Evolutionary conservation across 2,797 vertebrate species (phyloP).

Genomic region (Tapirus indicus): DNA sequence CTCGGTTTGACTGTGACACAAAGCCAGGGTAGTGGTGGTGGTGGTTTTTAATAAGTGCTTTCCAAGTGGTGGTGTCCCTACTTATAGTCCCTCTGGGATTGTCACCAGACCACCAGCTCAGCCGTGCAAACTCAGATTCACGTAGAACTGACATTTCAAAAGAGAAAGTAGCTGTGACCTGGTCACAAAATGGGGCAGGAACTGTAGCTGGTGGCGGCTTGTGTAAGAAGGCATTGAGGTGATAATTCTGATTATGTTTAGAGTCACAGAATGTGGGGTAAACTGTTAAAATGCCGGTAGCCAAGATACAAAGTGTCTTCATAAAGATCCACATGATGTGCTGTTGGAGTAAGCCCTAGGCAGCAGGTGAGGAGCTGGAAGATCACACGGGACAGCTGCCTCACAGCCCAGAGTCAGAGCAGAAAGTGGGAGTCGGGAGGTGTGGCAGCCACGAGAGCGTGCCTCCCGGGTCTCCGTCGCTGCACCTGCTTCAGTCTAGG

Average conservation of each 20-base stretch:
- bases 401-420: background rate
- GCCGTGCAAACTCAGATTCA: background rate
- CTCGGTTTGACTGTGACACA: background rate
- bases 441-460: background rate
- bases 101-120: background rate
- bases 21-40: background rate
- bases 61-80: background rate
- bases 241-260: background rate
- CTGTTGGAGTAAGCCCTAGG: background rate
- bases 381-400: fast-evolving
- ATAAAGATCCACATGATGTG: background rate
- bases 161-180: background rate
- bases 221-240: background rate
- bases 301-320: background rate
- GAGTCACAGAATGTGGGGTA: background rate
- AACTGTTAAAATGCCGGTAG: background rate
- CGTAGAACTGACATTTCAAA: background rate
- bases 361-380: background rate
- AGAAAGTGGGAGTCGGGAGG: background rate
- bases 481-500: background rate
- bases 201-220: too few species aligned
- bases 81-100: background rate
- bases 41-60: background rate
- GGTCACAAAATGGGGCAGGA: background rate
- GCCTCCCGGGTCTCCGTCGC: background rate